phyloP scores from a whole-genome alignment of 1,140 invertebrate genomes.

The Drosophila kikkawai region DNA sequence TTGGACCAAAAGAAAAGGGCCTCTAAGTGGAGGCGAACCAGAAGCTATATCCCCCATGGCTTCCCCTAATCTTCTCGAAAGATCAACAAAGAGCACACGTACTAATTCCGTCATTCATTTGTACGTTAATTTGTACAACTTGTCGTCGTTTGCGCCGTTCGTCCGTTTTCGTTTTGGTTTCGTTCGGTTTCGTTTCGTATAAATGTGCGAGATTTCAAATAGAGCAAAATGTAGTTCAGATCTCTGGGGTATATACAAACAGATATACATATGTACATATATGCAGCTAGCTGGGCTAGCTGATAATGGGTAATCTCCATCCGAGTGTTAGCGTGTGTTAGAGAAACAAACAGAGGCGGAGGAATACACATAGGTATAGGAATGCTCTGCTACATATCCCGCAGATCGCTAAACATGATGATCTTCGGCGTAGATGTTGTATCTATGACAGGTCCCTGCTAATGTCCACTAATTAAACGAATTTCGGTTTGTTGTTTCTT shows the following conservation, averaged over 20 bases:
- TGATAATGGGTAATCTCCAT: slow-evolving; percentile 66
- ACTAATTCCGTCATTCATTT: slow-evolving; percentile 83
- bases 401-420: slow-evolving; percentile 22
- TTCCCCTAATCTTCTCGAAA: slow-evolving; percentile 20
- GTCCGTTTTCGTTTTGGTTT: slow-evolving; percentile 49
- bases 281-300: slow-evolving; percentile 14
- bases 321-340: slow-evolving; percentile 43
- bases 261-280: slow-evolving; percentile 11
- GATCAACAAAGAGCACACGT: slow-evolving; percentile 62
- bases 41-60: slow-evolving; percentile 10
- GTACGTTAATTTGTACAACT: slow-evolving; percentile 80
- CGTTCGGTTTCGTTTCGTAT: slow-evolving; percentile 59
- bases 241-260: slow-evolving; percentile 45
- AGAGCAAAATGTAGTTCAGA: slow-evolving; percentile 79
- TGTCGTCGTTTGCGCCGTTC: slow-evolving; percentile 55
- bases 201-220: slow-evolving; percentile 81
- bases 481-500: background rate
- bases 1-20: slow-evolving; percentile 5
- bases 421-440: slow-evolving; percentile 15
- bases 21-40: slow-evolving; percentile 12
- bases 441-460: slow-evolving; percentile 31
- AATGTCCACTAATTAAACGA: slow-evolving; percentile 40
- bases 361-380: background rate
- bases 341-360: slow-evolving; percentile 56
- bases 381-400: slow-evolving; percentile 6